Conservation (phyloP, 2,888 invertebrate genomes). For the Plebejus melissa region DNA sequence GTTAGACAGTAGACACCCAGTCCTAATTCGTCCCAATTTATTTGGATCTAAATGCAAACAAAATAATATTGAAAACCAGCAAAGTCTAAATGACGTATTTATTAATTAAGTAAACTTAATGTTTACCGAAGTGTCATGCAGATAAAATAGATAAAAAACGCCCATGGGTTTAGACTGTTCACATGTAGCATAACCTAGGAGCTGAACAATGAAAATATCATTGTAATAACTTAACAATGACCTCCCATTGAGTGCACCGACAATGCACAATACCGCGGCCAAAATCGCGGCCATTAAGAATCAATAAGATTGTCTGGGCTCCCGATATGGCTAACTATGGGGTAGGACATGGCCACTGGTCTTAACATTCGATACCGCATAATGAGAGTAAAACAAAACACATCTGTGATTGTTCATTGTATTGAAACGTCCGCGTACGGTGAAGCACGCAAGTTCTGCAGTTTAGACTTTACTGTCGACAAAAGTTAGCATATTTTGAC, state of each 20-base stretch:
- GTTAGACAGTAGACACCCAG: too few relatives aligned
- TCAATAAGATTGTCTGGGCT: conserved; percentile 44
- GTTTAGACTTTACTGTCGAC: not conserved
- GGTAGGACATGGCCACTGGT: conserved; percentile 46
- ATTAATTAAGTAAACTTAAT: too few relatives aligned
- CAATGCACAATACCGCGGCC: conserved; percentile 34
- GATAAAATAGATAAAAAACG: too few relatives aligned
- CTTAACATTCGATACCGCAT: conserved; percentile 42
- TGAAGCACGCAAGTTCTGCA: conserved; percentile 38
- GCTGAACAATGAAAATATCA: not conserved
- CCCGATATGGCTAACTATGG: conserved; percentile 35
- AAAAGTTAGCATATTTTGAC: not conserved
- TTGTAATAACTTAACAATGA: not conserved
- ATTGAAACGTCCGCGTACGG: conserved; percentile 69
- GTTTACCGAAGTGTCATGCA: too few relatives aligned
- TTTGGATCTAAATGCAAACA: too few relatives aligned
- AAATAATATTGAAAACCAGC: too few relatives aligned
- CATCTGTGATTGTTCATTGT: conserved; percentile 66
- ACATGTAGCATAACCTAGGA: not conserved
- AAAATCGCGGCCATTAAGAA: conserved; percentile 52
- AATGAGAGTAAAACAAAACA: conserved; percentile 53
- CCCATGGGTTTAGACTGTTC: not conserved
- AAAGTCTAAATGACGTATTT: too few relatives aligned
- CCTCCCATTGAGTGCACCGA: not conserved
- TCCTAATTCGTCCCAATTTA: too few relatives aligned